A percentile compares a stretch with the other conserved stretches of the same genome.
phyloP scores from a whole-genome alignment of 2,888 invertebrate species.

The Anorthoa munda region DNA sequence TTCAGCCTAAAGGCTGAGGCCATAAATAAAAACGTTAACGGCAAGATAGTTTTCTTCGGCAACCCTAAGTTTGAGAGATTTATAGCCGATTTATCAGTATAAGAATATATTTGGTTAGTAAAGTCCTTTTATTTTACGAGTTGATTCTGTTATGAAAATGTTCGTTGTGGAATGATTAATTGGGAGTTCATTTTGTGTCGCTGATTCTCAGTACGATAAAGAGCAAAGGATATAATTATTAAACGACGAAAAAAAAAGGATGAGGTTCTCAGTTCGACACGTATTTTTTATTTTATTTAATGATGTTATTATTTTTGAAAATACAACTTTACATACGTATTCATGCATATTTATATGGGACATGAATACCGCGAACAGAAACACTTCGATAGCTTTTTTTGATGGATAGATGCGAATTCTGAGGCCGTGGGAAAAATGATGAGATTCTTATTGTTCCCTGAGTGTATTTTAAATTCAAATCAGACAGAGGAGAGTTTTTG shows the following conservation, averaged over 20 bases:
- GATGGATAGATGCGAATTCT: slow-evolving; percentile 77
- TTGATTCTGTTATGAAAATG: slow-evolving; percentile 60
- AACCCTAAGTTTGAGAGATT: slow-evolving; percentile 76
- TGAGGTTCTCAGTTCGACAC: too few relatives aligned
- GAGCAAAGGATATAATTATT: slow-evolving; percentile 9
- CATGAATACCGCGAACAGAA: slow-evolving; percentile 56
- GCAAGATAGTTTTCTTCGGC: slow-evolving; percentile 75
- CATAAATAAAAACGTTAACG: slow-evolving; percentile 79
- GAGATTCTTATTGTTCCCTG: slow-evolving; percentile 78
- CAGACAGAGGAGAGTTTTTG: slow-evolving; percentile 74
- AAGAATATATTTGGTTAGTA: slow-evolving; percentile 72
- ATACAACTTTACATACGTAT: slow-evolving; percentile 23
- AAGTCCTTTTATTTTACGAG: slow-evolving; percentile 74
- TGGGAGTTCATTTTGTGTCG: slow-evolving; percentile 51
- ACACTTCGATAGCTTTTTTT: slow-evolving; percentile 73
- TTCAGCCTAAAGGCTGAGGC: slow-evolving; percentile 70
- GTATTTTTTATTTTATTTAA: slow-evolving; percentile 7
- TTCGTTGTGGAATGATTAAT: slow-evolving; percentile 6
- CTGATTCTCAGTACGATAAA: slow-evolving; percentile 26
- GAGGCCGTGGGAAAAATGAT: slow-evolving; percentile 72
- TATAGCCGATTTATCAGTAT: slow-evolving; percentile 75
- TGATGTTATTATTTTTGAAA: slow-evolving; percentile 16
- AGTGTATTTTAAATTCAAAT: slow-evolving; percentile 83
- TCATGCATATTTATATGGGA: slow-evolving; percentile 38
- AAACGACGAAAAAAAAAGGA: too few relatives aligned